Evolutionary conservation across 2,797 vertebrate genomes (phyloP), one percentile per base, ranked within the genome.

Genomic region (Myotis daubentonii): DNA sequence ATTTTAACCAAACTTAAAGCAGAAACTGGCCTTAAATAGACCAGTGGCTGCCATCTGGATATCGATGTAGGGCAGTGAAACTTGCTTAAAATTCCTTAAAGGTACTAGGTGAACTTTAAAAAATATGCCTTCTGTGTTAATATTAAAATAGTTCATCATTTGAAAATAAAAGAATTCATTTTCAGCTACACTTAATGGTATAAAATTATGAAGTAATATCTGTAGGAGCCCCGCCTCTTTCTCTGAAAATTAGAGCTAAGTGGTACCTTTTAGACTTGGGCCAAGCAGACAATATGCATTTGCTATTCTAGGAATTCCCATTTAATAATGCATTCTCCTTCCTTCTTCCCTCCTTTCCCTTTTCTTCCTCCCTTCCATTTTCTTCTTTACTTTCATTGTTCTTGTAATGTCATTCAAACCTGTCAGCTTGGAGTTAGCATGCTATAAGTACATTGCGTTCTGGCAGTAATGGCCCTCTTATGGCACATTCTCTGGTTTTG

Each of bases 111-210:
- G 36, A 84, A n/a, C 19, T 86, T 92, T 82, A 71, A 95, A 10
- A 60, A 10, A 60, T 38, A 8, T 49, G 12, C n/a, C 44, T 62
- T 88, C 51, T 12, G 1, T 13, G 6, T 47, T 66, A 1, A 25
- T 33, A 11, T 17, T 0, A 13, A 41, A 83, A 80, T 41, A 78
- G 60, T 4, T 65, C 0, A 12, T 55, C 71, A 53, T 53, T 71
- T 53, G 49, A 55, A 93, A 33, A 7, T 30, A 86, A 80, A 93
- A 93, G 89, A 51, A 28, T 87, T 87, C 87, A 11, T 91, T 95
- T 87, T 28, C n/a, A 91, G 71, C 44, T 53, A 25, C 20, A 62
- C 20, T 81, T 82, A 91, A 87, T 65, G 22, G n/a, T n/a, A 5
- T 92, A 62, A 62, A 94, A 93, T 96, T 65, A 65, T 12, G 66